Conservation (phyloP, 2,113 vertebrate species). For the Formicarius rufipectus region DNA sequence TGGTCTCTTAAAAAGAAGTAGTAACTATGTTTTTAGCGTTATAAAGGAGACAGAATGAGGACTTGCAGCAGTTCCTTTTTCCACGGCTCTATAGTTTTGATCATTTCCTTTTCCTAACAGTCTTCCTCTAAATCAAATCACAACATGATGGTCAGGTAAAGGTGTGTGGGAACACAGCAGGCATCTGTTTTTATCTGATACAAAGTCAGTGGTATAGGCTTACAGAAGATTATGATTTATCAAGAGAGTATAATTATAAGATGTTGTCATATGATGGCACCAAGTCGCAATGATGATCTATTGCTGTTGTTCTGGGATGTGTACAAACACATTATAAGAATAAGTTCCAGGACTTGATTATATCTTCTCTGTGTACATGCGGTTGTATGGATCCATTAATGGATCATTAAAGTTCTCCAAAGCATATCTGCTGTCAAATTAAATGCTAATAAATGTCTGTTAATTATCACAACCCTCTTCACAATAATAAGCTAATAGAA, state of each 20-base stretch:
- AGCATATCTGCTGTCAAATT: slow-evolving; percentile 50
- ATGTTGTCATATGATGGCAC: slow-evolving; percentile 24
- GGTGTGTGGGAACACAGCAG: not conserved
- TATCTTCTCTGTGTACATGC: slow-evolving; percentile 15
- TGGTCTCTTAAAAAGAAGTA: not conserved
- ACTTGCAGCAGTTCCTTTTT: not conserved
- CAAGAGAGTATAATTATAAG: slow-evolving; percentile 32
- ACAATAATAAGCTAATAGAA: not conserved
- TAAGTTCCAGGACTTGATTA: not conserved
- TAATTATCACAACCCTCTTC: slow-evolving; percentile 32
- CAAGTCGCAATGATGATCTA: not conserved
- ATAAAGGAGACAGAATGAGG: not conserved
- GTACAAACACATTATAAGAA: not conserved
- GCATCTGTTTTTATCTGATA: slow-evolving; percentile 1
- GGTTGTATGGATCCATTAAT: slow-evolving; percentile 44
- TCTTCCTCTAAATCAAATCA: not conserved
- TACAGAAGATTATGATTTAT: slow-evolving; percentile 42
- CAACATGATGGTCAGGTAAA: not conserved
- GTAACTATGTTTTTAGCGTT: not conserved
- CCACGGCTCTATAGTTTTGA: not conserved
- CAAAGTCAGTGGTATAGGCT: slow-evolving; percentile 17
- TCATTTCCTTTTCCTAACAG: not conserved
- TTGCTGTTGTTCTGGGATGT: not conserved
- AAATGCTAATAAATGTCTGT: slow-evolving; percentile 43
- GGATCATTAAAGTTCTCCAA: slow-evolving; percentile 42